phyloP scores from a whole-genome alignment of 2,113 vertebrate species.

The Sitta europaea region DNA sequence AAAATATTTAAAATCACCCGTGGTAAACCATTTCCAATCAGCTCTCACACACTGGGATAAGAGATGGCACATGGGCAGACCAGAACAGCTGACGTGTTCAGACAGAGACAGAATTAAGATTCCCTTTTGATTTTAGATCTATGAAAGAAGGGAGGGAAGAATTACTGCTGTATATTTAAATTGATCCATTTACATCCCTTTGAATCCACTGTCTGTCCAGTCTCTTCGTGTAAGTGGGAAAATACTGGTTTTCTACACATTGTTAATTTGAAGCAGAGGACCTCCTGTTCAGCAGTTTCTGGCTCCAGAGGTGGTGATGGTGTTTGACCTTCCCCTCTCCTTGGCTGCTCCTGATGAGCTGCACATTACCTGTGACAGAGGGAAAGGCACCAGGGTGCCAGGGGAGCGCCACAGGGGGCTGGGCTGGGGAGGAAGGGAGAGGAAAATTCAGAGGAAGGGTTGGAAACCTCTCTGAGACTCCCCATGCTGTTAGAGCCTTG shows the following conservation, averaged over 20 bases:
- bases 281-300: not conserved
- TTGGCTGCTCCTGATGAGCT: not conserved
- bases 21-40: not conserved
- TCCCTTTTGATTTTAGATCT: not conserved
- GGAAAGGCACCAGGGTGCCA: not conserved
- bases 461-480: not conserved
- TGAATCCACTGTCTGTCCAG: not conserved
- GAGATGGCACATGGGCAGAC: not conserved
- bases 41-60: not conserved
- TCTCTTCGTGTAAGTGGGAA: fast-evolving
- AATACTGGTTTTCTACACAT: not conserved
- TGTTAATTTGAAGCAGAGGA: not conserved
- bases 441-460: not conserved
- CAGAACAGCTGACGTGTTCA: not conserved
- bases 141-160: not conserved
- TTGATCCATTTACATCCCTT: not conserved
- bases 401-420: not conserved
- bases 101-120: not conserved
- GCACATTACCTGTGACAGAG: no score
- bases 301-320: not conserved
- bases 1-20: not conserved
- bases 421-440: not conserved
- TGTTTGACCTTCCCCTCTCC: not conserved
- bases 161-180: not conserved
- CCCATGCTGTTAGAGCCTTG: not conserved